Evolutionary conservation across 2,888 invertebrate genomes (phyloP), one percentile per base, ranked within the genome.

Genomic region (Mesoligia furuncula): DNA sequence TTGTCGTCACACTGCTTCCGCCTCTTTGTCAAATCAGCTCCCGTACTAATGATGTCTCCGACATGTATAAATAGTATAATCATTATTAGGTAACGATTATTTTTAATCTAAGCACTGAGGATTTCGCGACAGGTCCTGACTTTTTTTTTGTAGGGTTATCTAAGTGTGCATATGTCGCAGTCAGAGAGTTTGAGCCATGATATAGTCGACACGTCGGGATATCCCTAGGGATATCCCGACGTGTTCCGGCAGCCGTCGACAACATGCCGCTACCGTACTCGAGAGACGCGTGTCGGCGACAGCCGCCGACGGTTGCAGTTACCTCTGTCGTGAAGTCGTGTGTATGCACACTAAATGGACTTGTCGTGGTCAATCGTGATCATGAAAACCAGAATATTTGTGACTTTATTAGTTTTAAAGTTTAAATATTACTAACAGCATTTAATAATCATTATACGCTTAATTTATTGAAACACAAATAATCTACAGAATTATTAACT

Each of bases 391-490:
- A n/a, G 54, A 57, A 57, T n/a, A 57, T 57, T 54, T 57, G n/a
- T n/a, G n/a, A 57, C n/a, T 57, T 54, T 57, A 57, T 13, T 57
- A 11, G 54, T 1, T 11, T n/a, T n/a, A 57, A n/a, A 57, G 24
- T n/a, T 11, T n/a, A 4, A n/a, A n/a, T 57, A 57, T 13, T 57
- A 13, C 4, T 1, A 11, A n/a, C n/a, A 57, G n/a, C 54, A n/a
- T 57, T 57, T 57, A 57, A n/a, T 42, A 66, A 42, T 66, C 17
- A 42, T 20, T 27, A 72, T 54, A 67, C 48, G 31, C n/a, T 65
- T 66, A 39, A 69, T 79, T 75, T 72, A 39, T 42, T 64, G 6
- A 68, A 78, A 84, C 20, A 69, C 74, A 62, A 67, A 77, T 64
- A 68, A 75, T 66, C 27, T 66, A 66, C 59, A 57, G 42, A 71